These are phyloP conservation scores for Agapetus fuscipes DNA, from an alignment of 2,888 invertebrate genomes.

Conservation along the genomic window DNA sequence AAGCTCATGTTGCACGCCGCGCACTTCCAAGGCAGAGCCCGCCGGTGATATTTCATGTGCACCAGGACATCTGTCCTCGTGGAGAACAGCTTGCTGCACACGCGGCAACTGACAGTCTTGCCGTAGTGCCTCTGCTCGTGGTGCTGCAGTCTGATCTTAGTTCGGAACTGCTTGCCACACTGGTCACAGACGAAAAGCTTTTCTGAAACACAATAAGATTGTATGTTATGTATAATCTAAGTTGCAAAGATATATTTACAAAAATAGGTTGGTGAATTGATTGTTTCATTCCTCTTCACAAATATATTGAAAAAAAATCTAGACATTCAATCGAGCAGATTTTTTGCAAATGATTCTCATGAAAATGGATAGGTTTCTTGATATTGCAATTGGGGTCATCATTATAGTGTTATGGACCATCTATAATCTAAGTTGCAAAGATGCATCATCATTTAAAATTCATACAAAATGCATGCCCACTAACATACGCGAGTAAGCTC, in stretches of 20 bases:
- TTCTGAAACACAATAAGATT: slow-evolving; percentile 9
- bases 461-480: too few relatives aligned
- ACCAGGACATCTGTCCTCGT: slow-evolving; percentile 8
- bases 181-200: slow-evolving; percentile 14
- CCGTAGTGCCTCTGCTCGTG: slow-evolving; percentile 13
- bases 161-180: slow-evolving; percentile 17
- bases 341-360: too few relatives aligned
- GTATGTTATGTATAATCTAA: too few relatives aligned
- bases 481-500: too few relatives aligned
- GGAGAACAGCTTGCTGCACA: slow-evolving; percentile 11
- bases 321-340: too few relatives aligned
- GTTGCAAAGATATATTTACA: neutral
- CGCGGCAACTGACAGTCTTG: slow-evolving; percentile 8
- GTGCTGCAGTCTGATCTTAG: slow-evolving; percentile 8
- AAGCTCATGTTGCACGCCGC: slow-evolving; percentile 11
- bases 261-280: too few relatives aligned
- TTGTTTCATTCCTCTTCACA: too few relatives aligned
- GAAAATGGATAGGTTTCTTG: too few relatives aligned
- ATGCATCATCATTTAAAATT: too few relatives aligned
- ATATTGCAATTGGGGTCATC: too few relatives aligned
- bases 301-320: neutral
- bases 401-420: too few relatives aligned
- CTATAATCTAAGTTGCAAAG: too few relatives aligned
- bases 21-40: slow-evolving; percentile 12
- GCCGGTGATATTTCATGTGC: slow-evolving; percentile 14